Conservation (phyloP, 2,888 invertebrate genomes). For the Drepanosiphum platanoidis region DNA sequence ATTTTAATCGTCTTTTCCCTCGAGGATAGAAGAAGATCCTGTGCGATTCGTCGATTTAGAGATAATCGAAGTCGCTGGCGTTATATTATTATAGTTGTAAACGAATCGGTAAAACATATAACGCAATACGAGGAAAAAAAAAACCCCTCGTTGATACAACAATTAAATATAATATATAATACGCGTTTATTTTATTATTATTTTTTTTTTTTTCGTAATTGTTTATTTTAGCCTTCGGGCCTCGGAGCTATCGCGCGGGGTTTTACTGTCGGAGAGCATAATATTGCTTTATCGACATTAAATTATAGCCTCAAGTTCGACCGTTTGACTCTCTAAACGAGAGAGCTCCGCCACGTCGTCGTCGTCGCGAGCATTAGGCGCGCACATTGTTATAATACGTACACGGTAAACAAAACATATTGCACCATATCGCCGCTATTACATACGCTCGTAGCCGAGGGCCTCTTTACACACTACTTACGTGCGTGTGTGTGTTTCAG, state of each 20-base stretch:
- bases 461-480: constrained; percentile 7
- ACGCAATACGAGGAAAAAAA: background rate
- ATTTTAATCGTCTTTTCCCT: no score
- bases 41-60: no score
- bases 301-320: background rate
- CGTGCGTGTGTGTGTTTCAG: background rate
- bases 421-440: constrained; percentile 17
- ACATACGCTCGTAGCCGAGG: background rate
- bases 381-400: background rate
- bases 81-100: no score
- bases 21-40: no score
- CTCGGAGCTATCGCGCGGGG: background rate
- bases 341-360: no score
- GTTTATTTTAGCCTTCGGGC: background rate
- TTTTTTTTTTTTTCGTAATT: background rate
- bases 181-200: background rate
- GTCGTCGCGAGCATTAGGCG: no score
- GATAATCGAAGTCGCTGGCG: no score
- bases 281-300: constrained; percentile 5
- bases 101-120: background rate
- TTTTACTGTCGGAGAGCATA: background rate
- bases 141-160: background rate
- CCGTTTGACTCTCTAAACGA: background rate
- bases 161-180: background rate
- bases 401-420: constrained; percentile 33